Evolutionary conservation across 2,113 vertebrate species (phyloP), one percentile per base, ranked within the genome.

Genomic region (Columba livia): DNA sequence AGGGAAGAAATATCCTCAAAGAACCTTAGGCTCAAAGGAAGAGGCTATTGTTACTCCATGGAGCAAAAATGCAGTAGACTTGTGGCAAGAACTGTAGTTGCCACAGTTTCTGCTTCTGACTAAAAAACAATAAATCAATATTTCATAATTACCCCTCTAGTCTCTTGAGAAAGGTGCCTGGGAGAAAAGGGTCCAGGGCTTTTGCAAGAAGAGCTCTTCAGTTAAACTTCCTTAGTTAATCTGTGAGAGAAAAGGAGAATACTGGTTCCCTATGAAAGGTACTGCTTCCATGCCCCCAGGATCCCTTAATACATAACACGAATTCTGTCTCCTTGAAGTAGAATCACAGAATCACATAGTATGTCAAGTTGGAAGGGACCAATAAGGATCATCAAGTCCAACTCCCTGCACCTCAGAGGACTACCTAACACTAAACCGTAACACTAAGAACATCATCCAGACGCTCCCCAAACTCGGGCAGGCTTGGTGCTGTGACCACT

Each of bases 41-140:
- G 44, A 90, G 31, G 47, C 31, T 15, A 38, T 11, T 88, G 51
- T 54, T 88, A 28, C 32, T 92, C 36, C 50, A 23, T 1, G 5
- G 53, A 84, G 57, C 61, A 92, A 71, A 90, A 78, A 71, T 44
- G 56, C 11, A 48, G 40, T 24, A 88, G 60, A 60, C 42, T 65
- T 47, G 9, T 80, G 51, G 31, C 31, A 78, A 47, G 44, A 93
- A 34, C 74, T 31, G 19, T 62, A 53, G 16, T 69, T 89, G 40
- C 88, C 79, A 53, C 24, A 89, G 48, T 47, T 85, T 94, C 34
- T 72, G 94, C 48, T 69, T 87, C 80, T 86, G 82, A 65, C 89
- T 95, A 23, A 90, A 91, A 69, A 81, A 2, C 38, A 79, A 71
- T 20, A 67, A 75, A 85, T 79, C 61, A 81, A 0, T 87, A 78